Conservation (phyloP, 2,797 vertebrate genomes). For the Pristis pectinata region DNA sequence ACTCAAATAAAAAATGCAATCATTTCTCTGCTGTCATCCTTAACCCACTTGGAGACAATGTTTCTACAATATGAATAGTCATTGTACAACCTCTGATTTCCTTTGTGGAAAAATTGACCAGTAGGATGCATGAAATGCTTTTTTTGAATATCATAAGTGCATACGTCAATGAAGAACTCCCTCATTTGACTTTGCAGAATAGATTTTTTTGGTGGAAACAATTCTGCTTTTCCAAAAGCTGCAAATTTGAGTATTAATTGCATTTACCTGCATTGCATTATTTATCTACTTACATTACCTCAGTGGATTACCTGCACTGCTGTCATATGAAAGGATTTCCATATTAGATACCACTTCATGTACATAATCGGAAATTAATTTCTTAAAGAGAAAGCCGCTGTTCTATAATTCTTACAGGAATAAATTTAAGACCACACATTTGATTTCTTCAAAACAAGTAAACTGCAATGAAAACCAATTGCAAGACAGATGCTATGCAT, state of each 20-base stretch:
- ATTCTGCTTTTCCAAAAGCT: slow-evolving; percentile 22
- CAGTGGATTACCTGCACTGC: background rate
- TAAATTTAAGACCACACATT: background rate
- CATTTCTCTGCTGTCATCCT: too few relatives aligned
- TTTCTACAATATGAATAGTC: background rate
- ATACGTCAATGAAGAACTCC: background rate
- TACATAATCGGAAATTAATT: background rate
- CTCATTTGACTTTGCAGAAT: background rate
- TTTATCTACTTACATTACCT: background rate
- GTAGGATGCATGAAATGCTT: slow-evolving; percentile 1
- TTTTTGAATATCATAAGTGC: background rate
- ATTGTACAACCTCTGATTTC: background rate
- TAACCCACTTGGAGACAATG: background rate
- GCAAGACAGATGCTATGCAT: background rate
- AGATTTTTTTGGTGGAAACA: slow-evolving; percentile 17
- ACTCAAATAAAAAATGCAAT: background rate
- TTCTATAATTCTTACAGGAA: background rate
- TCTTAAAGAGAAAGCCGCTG: background rate
- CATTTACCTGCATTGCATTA: slow-evolving; percentile 12
- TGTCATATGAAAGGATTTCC: background rate
- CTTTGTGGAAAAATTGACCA: slow-evolving; percentile 23
- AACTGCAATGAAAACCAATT: background rate
- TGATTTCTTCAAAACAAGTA: slow-evolving; percentile 25
- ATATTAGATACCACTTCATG: background rate
- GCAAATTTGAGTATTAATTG: background rate